phyloP scores from a whole-genome alignment of 2,888 invertebrate genomes.

The Desoria tigrina region DNA sequence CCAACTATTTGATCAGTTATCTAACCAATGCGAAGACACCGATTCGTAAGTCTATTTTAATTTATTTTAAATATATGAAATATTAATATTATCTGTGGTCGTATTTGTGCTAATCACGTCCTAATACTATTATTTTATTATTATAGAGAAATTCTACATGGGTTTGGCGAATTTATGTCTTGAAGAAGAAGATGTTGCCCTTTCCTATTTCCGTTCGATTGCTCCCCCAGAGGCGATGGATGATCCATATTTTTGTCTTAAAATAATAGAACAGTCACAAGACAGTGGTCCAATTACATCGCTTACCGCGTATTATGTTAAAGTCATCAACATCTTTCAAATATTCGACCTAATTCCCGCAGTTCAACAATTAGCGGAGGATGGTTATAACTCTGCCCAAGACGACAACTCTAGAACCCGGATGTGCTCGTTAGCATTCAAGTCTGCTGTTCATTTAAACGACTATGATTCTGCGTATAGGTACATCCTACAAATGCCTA shows the following conservation, averaged over 20 bases:
- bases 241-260: constrained; percentile 46
- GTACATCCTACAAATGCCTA: constrained; percentile 42
- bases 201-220: constrained; percentile 43
- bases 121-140: constrained; percentile 15
- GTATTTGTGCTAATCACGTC: no score
- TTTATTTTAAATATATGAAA: constrained; percentile 7
- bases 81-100: no score
- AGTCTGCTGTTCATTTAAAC: constrained; percentile 43
- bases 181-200: constrained; percentile 39
- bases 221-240: constrained; percentile 36
- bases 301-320: constrained; percentile 27
- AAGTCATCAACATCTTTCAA: constrained; percentile 49
- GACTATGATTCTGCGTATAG: constrained; percentile 48
- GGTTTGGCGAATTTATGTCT: constrained; percentile 44
- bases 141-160: constrained; percentile 45
- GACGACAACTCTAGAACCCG: constrained; percentile 34
- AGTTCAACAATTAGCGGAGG: constrained; percentile 44
- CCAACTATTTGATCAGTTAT: constrained; percentile 43
- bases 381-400: constrained; percentile 36
- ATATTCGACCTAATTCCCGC: constrained; percentile 43
- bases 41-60: constrained; percentile 33
- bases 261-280: constrained; percentile 30
- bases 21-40: constrained; percentile 36
- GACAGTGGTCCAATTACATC: constrained; percentile 3
- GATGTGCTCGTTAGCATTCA: constrained; percentile 52